Conservation (phyloP, 64 coral and sea anemone genomes). For the Trachythela sp. region DNA sequence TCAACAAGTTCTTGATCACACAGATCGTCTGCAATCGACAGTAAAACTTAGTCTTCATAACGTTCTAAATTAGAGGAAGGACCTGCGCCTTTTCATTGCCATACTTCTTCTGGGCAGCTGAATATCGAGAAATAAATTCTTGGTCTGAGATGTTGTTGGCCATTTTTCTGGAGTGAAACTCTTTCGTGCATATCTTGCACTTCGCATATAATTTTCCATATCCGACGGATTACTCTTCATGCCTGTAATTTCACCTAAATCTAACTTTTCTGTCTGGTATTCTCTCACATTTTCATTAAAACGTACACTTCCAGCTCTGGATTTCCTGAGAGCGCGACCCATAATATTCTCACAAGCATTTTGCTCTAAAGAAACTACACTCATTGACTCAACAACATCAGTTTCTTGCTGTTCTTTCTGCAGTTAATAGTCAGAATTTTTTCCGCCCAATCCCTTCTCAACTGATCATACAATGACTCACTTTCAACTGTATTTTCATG, state of each 20-base stretch:
- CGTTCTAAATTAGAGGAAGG: neutral
- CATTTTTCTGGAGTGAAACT: conserved; percentile 36
- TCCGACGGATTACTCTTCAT: neutral
- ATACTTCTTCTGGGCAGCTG: conserved; percentile 23
- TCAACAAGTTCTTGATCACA: neutral
- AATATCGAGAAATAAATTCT: conserved; percentile 41
- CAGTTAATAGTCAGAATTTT: conserved; percentile 44
- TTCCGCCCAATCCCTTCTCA: conserved; percentile 30
- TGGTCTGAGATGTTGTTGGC: conserved; percentile 37
- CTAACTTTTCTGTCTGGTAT: neutral
- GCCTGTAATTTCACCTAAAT: neutral
- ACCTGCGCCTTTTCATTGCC: neutral
- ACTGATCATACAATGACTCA: conserved; percentile 34
- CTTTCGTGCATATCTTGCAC: conserved; percentile 45
- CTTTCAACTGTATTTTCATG: neutral
- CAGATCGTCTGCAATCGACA: neutral
- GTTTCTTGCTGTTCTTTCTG: neutral
- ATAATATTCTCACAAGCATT: conserved; percentile 14
- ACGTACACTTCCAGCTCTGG: conserved; percentile 28
- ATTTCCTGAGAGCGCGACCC: conserved; percentile 35
- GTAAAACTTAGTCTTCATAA: neutral
- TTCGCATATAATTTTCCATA: conserved; percentile 11
- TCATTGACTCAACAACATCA: neutral
- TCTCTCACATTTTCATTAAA: conserved; percentile 28
- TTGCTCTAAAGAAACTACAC: conserved; percentile 6